Base-by-base conservation (phyloP, 2,888 invertebrate species). In the Eulithis testata region DNA sequence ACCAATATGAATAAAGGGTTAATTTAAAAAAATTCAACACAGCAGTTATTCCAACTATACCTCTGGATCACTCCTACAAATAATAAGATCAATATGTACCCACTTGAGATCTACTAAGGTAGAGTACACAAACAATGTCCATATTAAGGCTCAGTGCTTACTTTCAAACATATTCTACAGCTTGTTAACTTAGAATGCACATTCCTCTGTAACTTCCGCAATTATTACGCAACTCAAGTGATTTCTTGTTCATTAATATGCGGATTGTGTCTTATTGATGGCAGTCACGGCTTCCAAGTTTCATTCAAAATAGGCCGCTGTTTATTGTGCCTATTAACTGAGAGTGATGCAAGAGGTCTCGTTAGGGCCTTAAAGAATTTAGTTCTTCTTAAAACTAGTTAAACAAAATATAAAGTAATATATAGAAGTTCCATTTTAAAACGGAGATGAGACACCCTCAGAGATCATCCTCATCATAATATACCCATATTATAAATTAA, bases 171-270 rank as follows among this genome's bases (percentile, higher is more conserved):
- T 53, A 49, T 14, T 45, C 50, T 44, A 57, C 37, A 52, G 44
- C 62, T 62, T 62, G 63, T 60, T 66, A 60, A 63, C 66, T 47
- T 60, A 66, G 60, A 66, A 66, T 60, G 52, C 53, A 60, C 63
- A 63, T 66, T 63, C 63, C 60, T 60, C 40, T 5, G 55, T 52
- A 49, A 53, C 63, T 66, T 66, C 66, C 66, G 66, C 49, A 56
- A 59, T 60, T 55, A 63, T 63, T 60, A 60, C 63, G 63, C 55
- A 63, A 65, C 59, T 27, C 45, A 60, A 66, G 58, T 69, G 66
- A 69, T 69, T 63, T 69, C 63, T 65, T 58, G 52, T 61, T 66
- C 57, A 69, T 69, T 69, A 69, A 45, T 36, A 69, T 69, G 60
- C 65, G 62, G 62, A 60, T 61, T 57, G 68, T 63, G 63, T 63